Evolutionary conservation across 2,888 invertebrate genomes (phyloP), one percentile per base, ranked within the genome.

Genomic region (Unio delphinus): DNA sequence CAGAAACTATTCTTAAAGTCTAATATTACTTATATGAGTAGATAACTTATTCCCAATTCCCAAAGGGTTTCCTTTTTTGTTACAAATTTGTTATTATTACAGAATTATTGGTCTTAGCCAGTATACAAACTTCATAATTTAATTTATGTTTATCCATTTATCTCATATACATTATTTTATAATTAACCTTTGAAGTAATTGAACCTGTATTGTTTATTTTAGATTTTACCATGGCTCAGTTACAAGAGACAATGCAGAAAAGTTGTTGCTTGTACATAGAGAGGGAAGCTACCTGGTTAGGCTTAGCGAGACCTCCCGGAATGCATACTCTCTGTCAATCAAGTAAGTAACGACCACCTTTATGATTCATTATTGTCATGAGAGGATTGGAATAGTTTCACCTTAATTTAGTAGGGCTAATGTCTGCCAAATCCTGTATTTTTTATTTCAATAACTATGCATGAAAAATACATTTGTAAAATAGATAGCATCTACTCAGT

Each of bases 231-330:
- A 98, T 90, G 98, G 98, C 76, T 94, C 96, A 79, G 95, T 98
- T 77, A 95, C 95, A 65, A 93, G 98, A 85, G 93, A 95, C 72
- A 96, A 97, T 90, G 98, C 98, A 63, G 98, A 98, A 91, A 93
- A 94, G 88, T 93, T 96, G 78, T 92, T 98, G 65, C 92, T 95
- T 83, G 93, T 95, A 68, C 93, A 95, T 65, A 92, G 93, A 80
- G 97, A 98, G 91, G 98, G 98, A 76, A 96, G 96, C 86, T 98
- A 97, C 91, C 92, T 98, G 83, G 97, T 98, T 70, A 92, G 98
- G 83, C 96, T 96, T 90, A 97, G 97, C 90, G 97, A 98, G 91
- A 96, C 96, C 69, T 95, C 95, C 64, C 95, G 95, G 90, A 95
- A 95, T 88, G 97, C 97, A 91, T 98, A 96, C 90, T 97, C 97